Evolutionary conservation across 2,113 vertebrate species (phyloP).

Genomic region (Tyto alba): DNA sequence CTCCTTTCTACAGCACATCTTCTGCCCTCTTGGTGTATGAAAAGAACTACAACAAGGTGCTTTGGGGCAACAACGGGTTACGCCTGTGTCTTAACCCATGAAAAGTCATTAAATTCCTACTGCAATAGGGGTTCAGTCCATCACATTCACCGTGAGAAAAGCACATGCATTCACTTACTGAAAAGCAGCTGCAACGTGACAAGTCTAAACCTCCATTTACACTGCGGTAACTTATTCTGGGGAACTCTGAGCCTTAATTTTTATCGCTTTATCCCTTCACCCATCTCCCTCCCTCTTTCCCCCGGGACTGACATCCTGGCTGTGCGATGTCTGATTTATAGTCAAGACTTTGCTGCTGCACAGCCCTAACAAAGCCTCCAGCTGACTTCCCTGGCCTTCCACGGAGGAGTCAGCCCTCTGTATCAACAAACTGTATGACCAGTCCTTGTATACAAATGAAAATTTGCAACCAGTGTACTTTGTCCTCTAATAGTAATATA

Average conservation of each 20-base stretch:
- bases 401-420: background rate
- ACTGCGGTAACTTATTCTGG: background rate
- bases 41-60: background rate
- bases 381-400: background rate
- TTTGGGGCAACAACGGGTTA: background rate
- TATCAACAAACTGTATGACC: background rate
- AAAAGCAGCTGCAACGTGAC: background rate
- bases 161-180: background rate
- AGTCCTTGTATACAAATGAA: background rate
- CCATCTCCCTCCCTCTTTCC: background rate
- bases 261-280: background rate
- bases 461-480: background rate
- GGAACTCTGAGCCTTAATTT: background rate
- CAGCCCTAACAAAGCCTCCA: background rate
- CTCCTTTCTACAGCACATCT: background rate
- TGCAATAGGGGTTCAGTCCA: rapidly evolving
- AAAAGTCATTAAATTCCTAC: background rate
- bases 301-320: background rate
- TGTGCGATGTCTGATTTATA: background rate
- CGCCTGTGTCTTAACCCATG: too few species aligned
- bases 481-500: background rate
- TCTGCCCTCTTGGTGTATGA: too few species aligned
- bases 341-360: background rate
- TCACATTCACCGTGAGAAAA: background rate
- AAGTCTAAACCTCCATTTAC: background rate